A percentile compares a stretch with the other conserved stretches of the same genome.
phyloP scores from a whole-genome alignment of 64 coral and sea anemone genomes.

The Montipora foliosa region DNA sequence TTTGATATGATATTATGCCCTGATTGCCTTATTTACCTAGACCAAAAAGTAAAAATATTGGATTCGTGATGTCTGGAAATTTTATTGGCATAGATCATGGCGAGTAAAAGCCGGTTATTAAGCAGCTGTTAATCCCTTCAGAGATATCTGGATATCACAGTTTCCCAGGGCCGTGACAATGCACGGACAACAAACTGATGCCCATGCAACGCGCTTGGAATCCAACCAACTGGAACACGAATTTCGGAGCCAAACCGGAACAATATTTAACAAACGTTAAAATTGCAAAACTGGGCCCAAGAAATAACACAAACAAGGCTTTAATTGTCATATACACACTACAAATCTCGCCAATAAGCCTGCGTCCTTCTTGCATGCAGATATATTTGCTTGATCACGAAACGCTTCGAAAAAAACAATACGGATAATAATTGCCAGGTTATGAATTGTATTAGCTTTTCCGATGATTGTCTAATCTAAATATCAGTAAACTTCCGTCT shows the following conservation, averaged over 20 bases:
- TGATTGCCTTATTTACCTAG: not conserved
- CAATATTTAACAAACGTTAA: not conserved
- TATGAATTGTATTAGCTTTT: constrained; percentile 5
- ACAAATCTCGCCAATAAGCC: not conserved
- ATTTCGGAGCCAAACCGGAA: not conserved
- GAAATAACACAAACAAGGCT: not conserved
- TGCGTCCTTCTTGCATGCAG: not conserved
- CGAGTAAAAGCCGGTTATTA: not conserved
- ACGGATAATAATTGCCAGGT: not conserved
- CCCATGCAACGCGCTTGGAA: too few relatives aligned
- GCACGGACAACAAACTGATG: not conserved
- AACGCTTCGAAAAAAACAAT: not conserved
- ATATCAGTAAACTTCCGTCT: not conserved
- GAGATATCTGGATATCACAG: not conserved
- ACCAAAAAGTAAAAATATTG: not conserved
- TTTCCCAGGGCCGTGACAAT: not conserved
- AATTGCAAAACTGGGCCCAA: not conserved
- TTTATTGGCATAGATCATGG: not conserved
- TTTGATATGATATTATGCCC: not conserved
- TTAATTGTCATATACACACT: not conserved
- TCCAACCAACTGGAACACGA: not conserved
- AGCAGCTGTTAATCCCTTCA: constrained; percentile 34
- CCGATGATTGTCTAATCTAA: not conserved
- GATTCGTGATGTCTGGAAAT: constrained; percentile 1
- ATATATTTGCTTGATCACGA: not conserved